A percentile compares a stretch with the other conserved stretches of the same genome.
phyloP scores from a whole-genome alignment of 2,113 vertebrate genomes.

The Spizaetus ornatus region DNA sequence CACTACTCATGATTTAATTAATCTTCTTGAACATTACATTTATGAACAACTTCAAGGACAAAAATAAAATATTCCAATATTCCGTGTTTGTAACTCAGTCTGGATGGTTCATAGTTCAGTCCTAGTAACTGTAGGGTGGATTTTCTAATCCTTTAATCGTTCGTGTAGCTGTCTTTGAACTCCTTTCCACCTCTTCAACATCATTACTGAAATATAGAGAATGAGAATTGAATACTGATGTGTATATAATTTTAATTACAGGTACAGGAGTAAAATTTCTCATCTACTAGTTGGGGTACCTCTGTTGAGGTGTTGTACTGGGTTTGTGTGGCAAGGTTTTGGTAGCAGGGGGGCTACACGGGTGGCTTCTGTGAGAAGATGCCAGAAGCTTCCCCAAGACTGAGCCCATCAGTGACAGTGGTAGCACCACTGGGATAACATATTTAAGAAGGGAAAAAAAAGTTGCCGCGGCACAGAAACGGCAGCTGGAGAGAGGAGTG shows the following conservation, averaged over 20 bases:
- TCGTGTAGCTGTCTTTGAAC: not conserved
- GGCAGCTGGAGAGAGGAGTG: too few relatives aligned
- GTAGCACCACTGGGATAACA: too few relatives aligned
- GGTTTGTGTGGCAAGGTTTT: too few relatives aligned
- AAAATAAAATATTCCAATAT: not conserved
- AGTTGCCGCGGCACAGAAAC: too few relatives aligned
- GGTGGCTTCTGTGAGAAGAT: too few relatives aligned
- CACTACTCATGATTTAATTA: not conserved
- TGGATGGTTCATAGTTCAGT: not conserved
- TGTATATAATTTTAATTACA: not conserved
- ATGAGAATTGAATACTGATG: not conserved
- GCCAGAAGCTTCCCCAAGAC: too few relatives aligned
- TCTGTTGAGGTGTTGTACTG: not conserved
- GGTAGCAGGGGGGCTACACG: too few relatives aligned
- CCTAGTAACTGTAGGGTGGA: not conserved
- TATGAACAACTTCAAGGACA: not conserved
- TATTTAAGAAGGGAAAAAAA: too few relatives aligned
- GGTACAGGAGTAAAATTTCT: not conserved
- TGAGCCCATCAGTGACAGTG: too few relatives aligned
- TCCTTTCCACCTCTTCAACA: not conserved
- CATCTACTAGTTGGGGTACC: not conserved
- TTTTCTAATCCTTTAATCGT: not conserved
- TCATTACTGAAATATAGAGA: not conserved
- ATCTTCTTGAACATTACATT: not conserved
- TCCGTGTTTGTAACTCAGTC: not conserved